phyloP scores from a whole-genome alignment of 2,888 invertebrate species.

The Unio pictorum region DNA sequence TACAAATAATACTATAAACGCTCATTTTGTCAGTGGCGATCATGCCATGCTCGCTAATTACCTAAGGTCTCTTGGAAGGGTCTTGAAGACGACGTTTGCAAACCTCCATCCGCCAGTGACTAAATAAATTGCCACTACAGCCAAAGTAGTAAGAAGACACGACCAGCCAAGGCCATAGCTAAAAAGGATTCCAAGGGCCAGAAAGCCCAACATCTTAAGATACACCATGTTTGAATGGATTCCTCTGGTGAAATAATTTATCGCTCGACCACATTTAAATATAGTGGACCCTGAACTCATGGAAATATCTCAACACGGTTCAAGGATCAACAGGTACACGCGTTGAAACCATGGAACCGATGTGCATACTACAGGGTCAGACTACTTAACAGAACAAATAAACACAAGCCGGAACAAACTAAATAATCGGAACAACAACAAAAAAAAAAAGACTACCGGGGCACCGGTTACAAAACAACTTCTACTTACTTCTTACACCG shows the following conservation, averaged over 20 bases:
- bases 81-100: conserved; percentile 53
- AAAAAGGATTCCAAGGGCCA: conserved; percentile 42
- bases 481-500: too few species aligned
- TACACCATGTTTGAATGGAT: conserved; percentile 20
- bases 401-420: too few species aligned
- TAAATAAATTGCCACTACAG: conserved; percentile 50
- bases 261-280: conserved; percentile 18
- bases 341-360: too few species aligned
- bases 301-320: background rate
- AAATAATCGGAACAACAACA: too few species aligned
- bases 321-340: too few species aligned
- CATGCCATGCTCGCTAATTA: conserved; percentile 24
- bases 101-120: conserved; percentile 65
- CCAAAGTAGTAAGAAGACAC: conserved; percentile 29
- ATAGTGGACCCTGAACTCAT: conserved; percentile 17
- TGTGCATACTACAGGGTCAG: too few species aligned
- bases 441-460: too few species aligned
- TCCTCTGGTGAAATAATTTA: conserved; percentile 9
- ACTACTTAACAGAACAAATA: too few species aligned
- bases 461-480: too few species aligned
- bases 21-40: too few species aligned
- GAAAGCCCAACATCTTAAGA: conserved; percentile 40
- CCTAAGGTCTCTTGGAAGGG: conserved; percentile 59
- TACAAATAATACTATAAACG: background rate
- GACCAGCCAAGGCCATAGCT: conserved; percentile 41